These are phyloP conservation scores for Hetaerina titia DNA, from an alignment of 2,888 invertebrate genomes.

Conservation along the genomic window DNA sequence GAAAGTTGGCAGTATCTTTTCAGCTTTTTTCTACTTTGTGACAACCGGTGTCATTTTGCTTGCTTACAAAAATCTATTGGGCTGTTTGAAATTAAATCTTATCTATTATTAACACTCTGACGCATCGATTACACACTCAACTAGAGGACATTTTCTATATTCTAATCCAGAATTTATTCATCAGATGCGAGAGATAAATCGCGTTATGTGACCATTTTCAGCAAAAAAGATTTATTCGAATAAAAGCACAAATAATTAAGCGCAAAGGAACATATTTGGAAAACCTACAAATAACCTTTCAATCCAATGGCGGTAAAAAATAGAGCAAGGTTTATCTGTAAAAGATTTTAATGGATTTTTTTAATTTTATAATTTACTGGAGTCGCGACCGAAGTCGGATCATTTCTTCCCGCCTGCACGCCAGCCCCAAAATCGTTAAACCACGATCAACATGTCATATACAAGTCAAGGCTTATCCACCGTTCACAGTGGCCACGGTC, in stretches of 20 bases:
- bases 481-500: neutral
- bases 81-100: neutral
- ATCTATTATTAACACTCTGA: neutral
- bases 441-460: neutral
- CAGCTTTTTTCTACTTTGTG: neutral
- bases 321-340: too few species aligned
- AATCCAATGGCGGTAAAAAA: too few species aligned
- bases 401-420: neutral
- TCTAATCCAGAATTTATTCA: neutral
- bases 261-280: too few species aligned
- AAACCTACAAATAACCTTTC: neutral
- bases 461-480: neutral
- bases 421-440: neutral
- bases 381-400: neutral
- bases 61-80: neutral
- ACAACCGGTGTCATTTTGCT: neutral
- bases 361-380: too few species aligned
- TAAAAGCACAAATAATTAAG: too few species aligned
- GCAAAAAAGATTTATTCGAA: too few species aligned
- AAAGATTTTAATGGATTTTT: too few species aligned
- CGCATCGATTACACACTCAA: neutral
- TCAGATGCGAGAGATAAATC: too few species aligned
- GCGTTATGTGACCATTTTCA: too few species aligned
- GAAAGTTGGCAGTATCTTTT: neutral
- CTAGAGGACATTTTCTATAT: neutral